Evolutionary conservation across 2,113 vertebrate species (phyloP), one percentile per base, ranked within the genome.

Genomic region (Zingel zingel): DNA sequence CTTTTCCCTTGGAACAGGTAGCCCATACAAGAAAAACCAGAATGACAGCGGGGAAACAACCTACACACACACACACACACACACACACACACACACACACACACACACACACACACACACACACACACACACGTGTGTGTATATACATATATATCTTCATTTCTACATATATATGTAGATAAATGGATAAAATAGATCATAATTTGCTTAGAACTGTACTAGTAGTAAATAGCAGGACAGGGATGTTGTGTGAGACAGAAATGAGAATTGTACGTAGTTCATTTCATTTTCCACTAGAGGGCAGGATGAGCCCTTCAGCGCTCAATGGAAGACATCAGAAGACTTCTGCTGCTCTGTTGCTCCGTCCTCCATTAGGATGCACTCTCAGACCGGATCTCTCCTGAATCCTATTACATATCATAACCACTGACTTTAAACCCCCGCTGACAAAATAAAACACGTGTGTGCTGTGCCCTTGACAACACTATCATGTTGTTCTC

Each of bases 281-380:
- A 14, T 1, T 6, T 0, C 12, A 15, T 1, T 63, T 1, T 54
- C 88, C 92, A 87, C 77, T 65, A 89, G 90, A 85, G 77, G 77
- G 89, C 86, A 92, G 89, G 11, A 70, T 71, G n/a, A 74, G 45
- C 63, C 81, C 23, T 80, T 3, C 21, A 2, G 53, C 83, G n/a
- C n/a, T n/a, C n/a, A n/a, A 50, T 50, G 14, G 71, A 57, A 73
- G n/a, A 39, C 25, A 2, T 56, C 6, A 9, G 5, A 62, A 25
- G 57, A 47, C 51, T 69, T 69, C 25, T 36, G 57, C 68, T 54
- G 45, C 15, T 69, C 48, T 43, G 36, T 30, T 1, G 3, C 47
- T 76, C 30, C 9, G 15, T 66, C 18, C 50, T 82, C 71, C 79
- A 74, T 88, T 50, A 72, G 59, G 70, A 84, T 74, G 79, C 69